Evolutionary conservation across 2,797 vertebrate genomes (phyloP).

Genomic region (Falco berigora): DNA sequence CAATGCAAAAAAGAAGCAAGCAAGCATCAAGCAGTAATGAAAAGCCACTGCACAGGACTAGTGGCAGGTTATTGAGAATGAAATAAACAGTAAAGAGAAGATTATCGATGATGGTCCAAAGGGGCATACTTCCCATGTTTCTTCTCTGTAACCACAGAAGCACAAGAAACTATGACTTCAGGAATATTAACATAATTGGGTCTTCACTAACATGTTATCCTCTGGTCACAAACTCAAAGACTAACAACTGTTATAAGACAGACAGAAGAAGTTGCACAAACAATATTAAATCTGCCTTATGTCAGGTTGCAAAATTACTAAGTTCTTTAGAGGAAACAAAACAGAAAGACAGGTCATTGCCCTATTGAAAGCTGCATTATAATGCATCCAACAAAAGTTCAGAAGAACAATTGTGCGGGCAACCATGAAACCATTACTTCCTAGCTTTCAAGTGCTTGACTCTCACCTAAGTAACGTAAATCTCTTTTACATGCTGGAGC

Average conservation of each 20-base stretch:
- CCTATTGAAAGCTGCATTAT: neutral
- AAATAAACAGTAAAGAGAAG: neutral
- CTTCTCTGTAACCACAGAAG: neutral
- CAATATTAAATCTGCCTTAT: neutral
- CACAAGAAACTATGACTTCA: neutral
- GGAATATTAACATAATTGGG: accelerated
- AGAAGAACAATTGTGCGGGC: neutral
- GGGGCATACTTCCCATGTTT: accelerated
- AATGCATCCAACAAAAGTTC: neutral
- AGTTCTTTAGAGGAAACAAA: neutral
- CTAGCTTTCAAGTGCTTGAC: neutral
- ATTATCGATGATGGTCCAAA: neutral
- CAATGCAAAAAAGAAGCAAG: neutral
- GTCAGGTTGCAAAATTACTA: neutral
- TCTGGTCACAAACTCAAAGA: neutral
- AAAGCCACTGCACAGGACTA: neutral
- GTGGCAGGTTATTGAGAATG: neutral
- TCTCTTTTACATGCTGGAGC: neutral
- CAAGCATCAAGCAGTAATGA: neutral
- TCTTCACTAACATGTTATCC: neutral
- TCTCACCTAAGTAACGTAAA: conserved; percentile 1
- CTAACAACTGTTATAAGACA: neutral
- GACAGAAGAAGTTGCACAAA: neutral
- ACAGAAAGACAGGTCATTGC: neutral
- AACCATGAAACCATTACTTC: neutral